phyloP scores from a whole-genome alignment of 2,888 invertebrate genomes.

The Theodoxus fluviatilis region DNA sequence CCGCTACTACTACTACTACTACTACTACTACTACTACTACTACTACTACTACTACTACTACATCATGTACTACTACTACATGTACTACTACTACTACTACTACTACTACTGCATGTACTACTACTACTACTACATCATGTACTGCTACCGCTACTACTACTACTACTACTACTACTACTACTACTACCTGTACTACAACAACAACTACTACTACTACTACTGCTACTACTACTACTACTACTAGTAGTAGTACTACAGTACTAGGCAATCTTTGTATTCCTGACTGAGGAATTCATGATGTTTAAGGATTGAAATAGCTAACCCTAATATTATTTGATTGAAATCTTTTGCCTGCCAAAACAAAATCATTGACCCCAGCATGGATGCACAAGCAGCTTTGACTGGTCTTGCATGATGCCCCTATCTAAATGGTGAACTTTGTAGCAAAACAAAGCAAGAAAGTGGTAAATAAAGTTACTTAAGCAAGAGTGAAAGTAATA shows the following conservation, averaged over 20 bases:
- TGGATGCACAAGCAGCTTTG: too few relatives aligned
- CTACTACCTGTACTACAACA: constrained; percentile 36
- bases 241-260: constrained; percentile 10
- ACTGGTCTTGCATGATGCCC: too few relatives aligned
- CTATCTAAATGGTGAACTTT: too few relatives aligned
- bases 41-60: constrained; percentile 36
- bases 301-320: too few relatives aligned
- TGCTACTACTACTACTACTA: constrained; percentile 34
- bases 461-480: too few relatives aligned
- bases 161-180: constrained; percentile 36
- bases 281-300: too few relatives aligned
- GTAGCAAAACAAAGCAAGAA: too few relatives aligned
- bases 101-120: constrained; percentile 35
- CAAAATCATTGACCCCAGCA: too few relatives aligned
- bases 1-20: constrained; percentile 35
- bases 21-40: constrained; percentile 37
- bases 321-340: too few relatives aligned
- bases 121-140: constrained; percentile 36
- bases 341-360: too few relatives aligned
- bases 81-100: constrained; percentile 37
- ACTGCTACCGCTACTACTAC: constrained; percentile 36
- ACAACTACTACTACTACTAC: constrained; percentile 33
- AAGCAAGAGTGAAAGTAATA: too few relatives aligned
- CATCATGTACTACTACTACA: constrained; percentile 35
- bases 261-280: too few relatives aligned